Conservation (phyloP, 2,888 invertebrate species). For the Gastracanthus pulcherrimus region DNA sequence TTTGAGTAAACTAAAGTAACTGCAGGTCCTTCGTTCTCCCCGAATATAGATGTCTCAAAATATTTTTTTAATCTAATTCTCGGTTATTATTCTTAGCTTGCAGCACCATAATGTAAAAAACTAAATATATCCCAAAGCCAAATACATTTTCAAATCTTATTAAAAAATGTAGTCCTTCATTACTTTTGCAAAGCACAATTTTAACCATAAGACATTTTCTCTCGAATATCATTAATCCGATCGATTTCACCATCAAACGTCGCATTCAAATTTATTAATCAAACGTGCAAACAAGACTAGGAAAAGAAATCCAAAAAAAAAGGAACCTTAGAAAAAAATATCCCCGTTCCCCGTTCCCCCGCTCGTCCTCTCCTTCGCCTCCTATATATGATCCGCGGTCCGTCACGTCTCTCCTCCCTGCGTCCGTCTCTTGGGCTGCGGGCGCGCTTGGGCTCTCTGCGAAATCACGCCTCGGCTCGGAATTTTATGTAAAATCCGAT, state of each 20-base stretch:
- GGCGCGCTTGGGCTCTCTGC: constrained; percentile 24
- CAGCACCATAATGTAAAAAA: too few species aligned
- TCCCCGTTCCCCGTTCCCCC: neutral
- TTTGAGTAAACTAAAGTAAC: too few species aligned
- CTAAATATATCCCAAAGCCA: too few species aligned
- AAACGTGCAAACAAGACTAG: neutral
- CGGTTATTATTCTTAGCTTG: too few species aligned
- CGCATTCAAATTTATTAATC: neutral
- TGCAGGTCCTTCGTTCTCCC: too few species aligned
- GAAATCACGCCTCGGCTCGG: constrained; percentile 71
- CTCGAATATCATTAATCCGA: too few species aligned
- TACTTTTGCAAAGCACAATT: too few species aligned
- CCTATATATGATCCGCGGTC: constrained; percentile 59
- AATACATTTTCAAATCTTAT: too few species aligned
- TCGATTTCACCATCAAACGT: neutral
- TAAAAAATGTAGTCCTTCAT: too few species aligned
- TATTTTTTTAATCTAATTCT: too few species aligned
- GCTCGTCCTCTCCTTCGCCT: constrained; percentile 4
- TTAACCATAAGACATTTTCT: too few species aligned
- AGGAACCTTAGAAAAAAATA: neutral
- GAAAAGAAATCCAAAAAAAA: neutral
- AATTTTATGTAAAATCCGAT: constrained; percentile 78
- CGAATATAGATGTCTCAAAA: too few species aligned
- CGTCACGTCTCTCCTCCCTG: constrained; percentile 72
- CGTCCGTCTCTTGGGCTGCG: constrained; percentile 66